Base-by-base conservation (phyloP, 2,113 vertebrate species). In the Prochilodus magdalenae region DNA sequence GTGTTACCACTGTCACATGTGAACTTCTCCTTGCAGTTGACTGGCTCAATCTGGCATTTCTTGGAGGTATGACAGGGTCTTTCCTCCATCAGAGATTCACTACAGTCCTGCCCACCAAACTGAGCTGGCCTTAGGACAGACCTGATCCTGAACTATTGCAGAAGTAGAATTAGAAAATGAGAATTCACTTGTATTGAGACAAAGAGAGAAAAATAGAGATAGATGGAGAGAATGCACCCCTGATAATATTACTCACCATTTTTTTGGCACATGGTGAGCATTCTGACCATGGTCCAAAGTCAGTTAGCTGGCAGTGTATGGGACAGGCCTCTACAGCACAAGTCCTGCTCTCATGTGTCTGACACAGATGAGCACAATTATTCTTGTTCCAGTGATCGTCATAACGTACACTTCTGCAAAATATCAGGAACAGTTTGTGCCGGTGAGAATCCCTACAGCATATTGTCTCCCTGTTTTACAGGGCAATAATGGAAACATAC, bases 191-290 rank as follows among this genome's bases (percentile, higher is more conserved):
- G 57, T 5, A 30, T 65, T 14, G 12, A 84, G 6, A 30, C 0
- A 83, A 27, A 70, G 12, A 18, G 2, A 77, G 24, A 81, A 27
- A 55, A n/a, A 69, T 2, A 51, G 62, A 27, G 13, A 33, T 24
- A 62, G 63, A 22, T 4, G 49, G 24, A 83, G 24, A 30, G 8
- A 24, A 33, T 79, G 44, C 16, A 24, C 29, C n/a, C n/a, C n/a
- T 6, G 27, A 22, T 73, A 14, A 24, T 8, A 0, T 12, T 82
- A 84, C 91, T 78, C 90, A 96, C 97, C 91, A 94, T 94, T 90
- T 96, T 98, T 88, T 90, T 90, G 87, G 94, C 75, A 71, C 97
- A 98, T 0, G 96, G 94, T 0, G 96, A 97, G 85, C 97, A 98
- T 24, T 94, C 93, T 5, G 97, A 98, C 98, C 97, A 99, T 0